Evolutionary conservation across 2,888 invertebrate genomes (phyloP).

Genomic region (Thalpophila matura): DNA sequence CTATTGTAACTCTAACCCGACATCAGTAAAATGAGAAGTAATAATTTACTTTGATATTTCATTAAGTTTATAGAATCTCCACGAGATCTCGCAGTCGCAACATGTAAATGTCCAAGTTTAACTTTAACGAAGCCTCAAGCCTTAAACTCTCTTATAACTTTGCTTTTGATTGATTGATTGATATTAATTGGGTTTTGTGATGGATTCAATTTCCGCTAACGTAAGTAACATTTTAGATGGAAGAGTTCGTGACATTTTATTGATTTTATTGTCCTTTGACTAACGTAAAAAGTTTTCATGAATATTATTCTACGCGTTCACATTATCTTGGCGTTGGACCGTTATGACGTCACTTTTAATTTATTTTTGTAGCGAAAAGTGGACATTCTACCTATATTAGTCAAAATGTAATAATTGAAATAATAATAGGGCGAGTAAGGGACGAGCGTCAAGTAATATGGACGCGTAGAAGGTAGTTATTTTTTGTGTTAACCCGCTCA

Average conservation of each 20-base stretch:
- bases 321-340: too few relatives aligned
- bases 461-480: too few relatives aligned
- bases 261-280: constrained; percentile 4
- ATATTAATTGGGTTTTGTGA: constrained; percentile 39
- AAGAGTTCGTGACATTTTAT: constrained; percentile 13
- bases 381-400: too few relatives aligned
- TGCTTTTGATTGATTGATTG: constrained; percentile 46
- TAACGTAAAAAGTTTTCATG: constrained; percentile 4
- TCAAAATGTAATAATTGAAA: too few relatives aligned
- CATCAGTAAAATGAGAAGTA: neutral
- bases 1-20: neutral
- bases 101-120: constrained; percentile 23
- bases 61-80: constrained; percentile 12
- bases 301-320: too few relatives aligned
- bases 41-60: constrained; percentile 8
- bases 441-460: too few relatives aligned
- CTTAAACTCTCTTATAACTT: constrained; percentile 42
- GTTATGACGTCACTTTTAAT: too few relatives aligned
- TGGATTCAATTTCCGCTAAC: constrained; percentile 33
- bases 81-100: constrained; percentile 11
- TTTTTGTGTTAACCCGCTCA: constrained; percentile 11
- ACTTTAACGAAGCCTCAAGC: constrained; percentile 17
- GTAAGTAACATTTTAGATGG: constrained; percentile 10
- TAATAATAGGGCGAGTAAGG: too few relatives aligned
- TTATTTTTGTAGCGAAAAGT: too few relatives aligned